Evolutionary conservation across 1,140 invertebrate species (phyloP).

Genomic region (Lanistes nyassanus): DNA sequence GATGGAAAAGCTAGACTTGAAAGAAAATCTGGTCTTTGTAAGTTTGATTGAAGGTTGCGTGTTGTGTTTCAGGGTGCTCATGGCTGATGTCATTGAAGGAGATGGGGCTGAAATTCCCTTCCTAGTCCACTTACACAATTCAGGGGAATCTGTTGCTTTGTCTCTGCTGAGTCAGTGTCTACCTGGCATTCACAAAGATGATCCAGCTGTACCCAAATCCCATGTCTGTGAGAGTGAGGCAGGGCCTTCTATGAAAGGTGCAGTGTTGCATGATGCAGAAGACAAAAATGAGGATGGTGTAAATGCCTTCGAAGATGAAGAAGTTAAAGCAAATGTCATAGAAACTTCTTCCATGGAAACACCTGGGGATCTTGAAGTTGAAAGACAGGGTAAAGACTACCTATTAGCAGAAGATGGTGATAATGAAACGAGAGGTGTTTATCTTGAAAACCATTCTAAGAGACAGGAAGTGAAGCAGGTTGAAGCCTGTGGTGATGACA

Average conservation of each 20-base stretch:
- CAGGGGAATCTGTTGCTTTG: background rate
- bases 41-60: too few species aligned
- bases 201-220: background rate
- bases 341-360: too few species aligned
- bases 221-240: background rate
- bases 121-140: background rate
- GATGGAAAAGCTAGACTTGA: too few species aligned
- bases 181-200: background rate
- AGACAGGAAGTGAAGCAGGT: background rate
- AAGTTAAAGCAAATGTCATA: too few species aligned
- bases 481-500: constrained; percentile 1
- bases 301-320: too few species aligned
- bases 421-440: background rate
- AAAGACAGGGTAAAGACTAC: too few species aligned
- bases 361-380: too few species aligned
- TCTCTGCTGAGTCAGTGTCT: constrained; percentile 1
- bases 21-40: too few species aligned
- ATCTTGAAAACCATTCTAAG: background rate
- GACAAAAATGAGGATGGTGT: too few species aligned
- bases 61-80: constrained; percentile 1
- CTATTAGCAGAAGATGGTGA: background rate
- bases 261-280: too few species aligned
- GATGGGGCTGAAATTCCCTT: background rate
- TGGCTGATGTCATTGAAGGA: constrained; percentile 3
- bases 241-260: too few species aligned